Base-by-base conservation (phyloP, 2,113 vertebrate genomes). In the Oceanites oceanicus region DNA sequence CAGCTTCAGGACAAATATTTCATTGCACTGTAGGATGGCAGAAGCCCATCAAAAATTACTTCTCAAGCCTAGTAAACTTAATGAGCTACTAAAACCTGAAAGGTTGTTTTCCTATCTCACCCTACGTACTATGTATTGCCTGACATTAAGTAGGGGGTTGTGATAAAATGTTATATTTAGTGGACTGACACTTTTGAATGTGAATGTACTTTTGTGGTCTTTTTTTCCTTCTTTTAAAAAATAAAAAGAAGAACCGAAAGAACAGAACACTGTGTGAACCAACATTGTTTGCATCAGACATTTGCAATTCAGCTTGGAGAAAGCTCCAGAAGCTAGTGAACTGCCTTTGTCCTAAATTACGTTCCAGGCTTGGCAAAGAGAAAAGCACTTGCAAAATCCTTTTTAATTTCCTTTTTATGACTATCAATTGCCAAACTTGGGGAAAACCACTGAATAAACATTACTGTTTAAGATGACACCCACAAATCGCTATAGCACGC, bases 71-170 rank as follows among this genome's bases (percentile, higher is more conserved):
- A 88, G 9, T 23, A 62, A 66, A 47, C 11, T n/a, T 76, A 83
- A 91, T 18, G 15, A 87, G 81, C 17, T 53, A 56, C 40, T 30
- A 70, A 91, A 95, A 76, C n/a, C 49, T 19, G n/a, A 92, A 84
- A 88, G 25, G 32, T 53, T 19, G 0, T 66, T 90, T 70, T 86
- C 63, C 13, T 83, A 26, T 38, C 56, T 90, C 10, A 3, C 30
- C 13, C 34, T 52, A 8, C 9, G 15, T n/a, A 89, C 19, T 77
- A 21, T 15, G 21, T 66, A 63, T 40, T 0, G 0, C 13, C 25
- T 70, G 25, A 44, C 18, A 80, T 26, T 15, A 87, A 15, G 25
- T 2, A 76, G 5, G 22, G 22, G n/a, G 12, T 30, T 58, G 14
- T 30, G 44, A 77, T 34, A 91, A 79, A 72, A 29, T 19, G 22